Conservation (phyloP, 2,797 vertebrate genomes). For the Urosaurus nigricauda region DNA sequence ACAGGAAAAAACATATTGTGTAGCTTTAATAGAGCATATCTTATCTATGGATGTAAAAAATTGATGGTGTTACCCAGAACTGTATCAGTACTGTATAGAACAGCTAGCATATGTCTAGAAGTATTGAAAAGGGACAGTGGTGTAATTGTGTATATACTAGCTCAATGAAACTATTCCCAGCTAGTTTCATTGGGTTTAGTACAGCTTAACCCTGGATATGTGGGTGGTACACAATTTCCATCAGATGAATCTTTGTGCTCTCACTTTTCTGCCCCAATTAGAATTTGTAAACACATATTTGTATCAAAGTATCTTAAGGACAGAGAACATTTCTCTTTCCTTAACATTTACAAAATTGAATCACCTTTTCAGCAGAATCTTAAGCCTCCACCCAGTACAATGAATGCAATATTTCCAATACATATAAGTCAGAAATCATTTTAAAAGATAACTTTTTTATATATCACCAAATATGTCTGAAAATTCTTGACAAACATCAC, state of each 20-base stretch:
- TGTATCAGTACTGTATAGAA: not conserved
- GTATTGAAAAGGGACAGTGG: not conserved
- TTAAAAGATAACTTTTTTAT: not conserved
- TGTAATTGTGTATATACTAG: not conserved
- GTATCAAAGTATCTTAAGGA: not conserved
- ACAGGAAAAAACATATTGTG: not conserved
- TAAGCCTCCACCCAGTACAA: not conserved
- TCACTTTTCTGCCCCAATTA: not conserved
- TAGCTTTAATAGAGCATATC: not conserved
- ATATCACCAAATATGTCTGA: not conserved
- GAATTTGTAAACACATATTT: not conserved
- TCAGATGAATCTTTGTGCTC: not conserved
- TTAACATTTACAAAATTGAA: conserved; percentile 1
- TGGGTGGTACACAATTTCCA: not conserved
- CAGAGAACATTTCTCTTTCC: not conserved
- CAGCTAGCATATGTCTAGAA: not conserved
- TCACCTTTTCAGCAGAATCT: not conserved
- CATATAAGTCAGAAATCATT: not conserved
- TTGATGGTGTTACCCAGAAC: not conserved
- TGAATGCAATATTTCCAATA: not conserved
- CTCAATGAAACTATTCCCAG: not conserved
- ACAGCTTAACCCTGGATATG: not conserved
- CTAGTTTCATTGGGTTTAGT: not conserved
- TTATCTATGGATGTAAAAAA: not conserved
- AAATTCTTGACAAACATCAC: not conserved